A percentile compares a stretch with the other conserved stretches of the same genome.
These are phyloP conservation scores for Hesperophylax magnus DNA, from an alignment of 1,140 invertebrate species.

Conservation along the genomic window DNA sequence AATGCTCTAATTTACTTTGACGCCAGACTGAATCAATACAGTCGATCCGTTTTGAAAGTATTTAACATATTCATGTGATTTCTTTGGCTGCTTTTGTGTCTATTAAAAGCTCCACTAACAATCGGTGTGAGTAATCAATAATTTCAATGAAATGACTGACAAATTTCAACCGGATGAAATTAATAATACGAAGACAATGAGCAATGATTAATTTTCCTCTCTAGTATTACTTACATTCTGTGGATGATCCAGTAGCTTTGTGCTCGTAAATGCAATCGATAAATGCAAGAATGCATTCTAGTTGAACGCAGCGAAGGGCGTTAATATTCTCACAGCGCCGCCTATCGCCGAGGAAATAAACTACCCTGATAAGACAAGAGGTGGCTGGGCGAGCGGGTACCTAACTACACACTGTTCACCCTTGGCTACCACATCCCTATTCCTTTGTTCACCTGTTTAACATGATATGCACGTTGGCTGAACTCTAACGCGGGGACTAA, in stretches of 20 bases:
- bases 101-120: no score
- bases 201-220: neutral
- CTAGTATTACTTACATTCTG: neutral
- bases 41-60: no score
- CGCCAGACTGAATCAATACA: no score
- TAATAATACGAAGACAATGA: neutral
- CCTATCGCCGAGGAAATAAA: conserved; percentile 18
- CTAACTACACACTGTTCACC: neutral
- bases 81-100: no score
- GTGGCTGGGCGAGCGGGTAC: neutral
- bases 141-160: no score
- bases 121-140: no score
- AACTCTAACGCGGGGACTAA: conserved; percentile 1
- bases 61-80: no score
- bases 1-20: no score
- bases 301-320: neutral
- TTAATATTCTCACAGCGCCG: neutral
- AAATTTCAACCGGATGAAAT: no score
- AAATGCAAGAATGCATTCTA: conserved; percentile 1
- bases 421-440: neutral
- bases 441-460: neutral
- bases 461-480: conserved; percentile 1
- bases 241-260: neutral
- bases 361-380: conserved; percentile 11
- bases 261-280: neutral